Base-by-base conservation (phyloP, 2,113 vertebrate species). In the Ahaetulla prasina region DNA sequence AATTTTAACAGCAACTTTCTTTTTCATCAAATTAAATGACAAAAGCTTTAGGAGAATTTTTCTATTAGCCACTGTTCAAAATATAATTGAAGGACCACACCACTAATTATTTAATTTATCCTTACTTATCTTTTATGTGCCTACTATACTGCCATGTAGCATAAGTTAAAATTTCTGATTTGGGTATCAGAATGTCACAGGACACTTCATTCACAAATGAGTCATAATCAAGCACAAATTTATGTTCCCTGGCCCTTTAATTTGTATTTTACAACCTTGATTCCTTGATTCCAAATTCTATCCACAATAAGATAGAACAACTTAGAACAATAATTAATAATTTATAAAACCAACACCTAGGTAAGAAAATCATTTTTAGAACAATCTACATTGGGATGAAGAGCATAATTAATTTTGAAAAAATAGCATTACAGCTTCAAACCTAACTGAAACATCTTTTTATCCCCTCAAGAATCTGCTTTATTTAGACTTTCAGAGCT, bases 301-400 rank as follows among this genome's bases (percentile, higher is more conserved):
- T 14, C 25, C 53, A 92, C 7, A 94, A n/a, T 68, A n/a, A n/a
- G 60, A n/a, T n/a, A 68, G 60, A 91, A 95, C 95, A 68, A 4
- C 18, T 43, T 25, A 30, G 91, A 91, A 91, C 85, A 94, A 52
- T 90, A 39, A 95, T 0, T 47, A 94, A 18, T 2, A 52, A 90
- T 84, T 96, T 94, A 47, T 30, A 30, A 87, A 39, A 3, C 8
- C 35, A 57, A 95, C 94, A 89, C 92, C 87, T 94, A 52, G 92
- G 87, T 96, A 63, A 89, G 92, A 94, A 91, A 84, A 95, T 92
- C 45, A 43, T 2, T 1, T 95, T 93, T 95, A 95, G 94, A 94
- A 47, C 23, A 92, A 94, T 39, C 35, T 7, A 10, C 35, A 80
- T 43, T 80, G 35, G 35, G 74, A 80, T 43, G 35, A 80, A 43